Conservation (phyloP, 2,888 invertebrate species). For the Abrostola triplasia region DNA sequence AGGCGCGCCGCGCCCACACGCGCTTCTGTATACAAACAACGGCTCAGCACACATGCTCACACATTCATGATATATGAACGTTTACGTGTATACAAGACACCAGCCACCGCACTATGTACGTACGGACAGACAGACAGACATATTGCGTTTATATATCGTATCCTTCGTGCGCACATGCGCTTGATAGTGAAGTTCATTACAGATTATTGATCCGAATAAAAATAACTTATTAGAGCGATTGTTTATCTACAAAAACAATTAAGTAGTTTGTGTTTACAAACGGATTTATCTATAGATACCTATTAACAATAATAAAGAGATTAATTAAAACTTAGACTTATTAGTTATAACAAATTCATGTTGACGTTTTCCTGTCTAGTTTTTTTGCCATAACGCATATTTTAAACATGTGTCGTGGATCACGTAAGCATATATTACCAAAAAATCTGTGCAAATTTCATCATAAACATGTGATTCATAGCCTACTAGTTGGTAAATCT, state of each 20-base stretch:
- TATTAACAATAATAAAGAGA: constrained; percentile 30
- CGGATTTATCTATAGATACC: constrained; percentile 34
- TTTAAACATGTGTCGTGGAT: constrained; percentile 38
- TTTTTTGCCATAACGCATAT: neutral
- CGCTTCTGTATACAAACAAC: constrained; percentile 82
- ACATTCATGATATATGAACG: constrained; percentile 28
- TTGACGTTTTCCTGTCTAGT: constrained; percentile 12
- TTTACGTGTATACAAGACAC: constrained; percentile 15
- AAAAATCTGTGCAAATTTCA: constrained; percentile 24
- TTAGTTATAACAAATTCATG: neutral
- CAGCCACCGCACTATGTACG: constrained; percentile 43
- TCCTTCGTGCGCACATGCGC: constrained; percentile 69
- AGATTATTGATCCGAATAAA: constrained; percentile 70
- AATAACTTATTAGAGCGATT: constrained; percentile 49
- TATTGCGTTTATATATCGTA: constrained; percentile 61
- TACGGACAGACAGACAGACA: constrained; percentile 51
- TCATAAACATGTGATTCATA: constrained; percentile 35
- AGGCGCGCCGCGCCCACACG: constrained; percentile 81
- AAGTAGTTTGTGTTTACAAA: constrained; percentile 42
- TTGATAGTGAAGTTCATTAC: constrained; percentile 74
- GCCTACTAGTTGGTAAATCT: too few relatives aligned
- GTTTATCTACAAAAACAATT: constrained; percentile 55
- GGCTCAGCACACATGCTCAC: constrained; percentile 64
- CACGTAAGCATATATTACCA: constrained; percentile 50
- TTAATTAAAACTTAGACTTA: constrained; percentile 7